phyloP scores from a whole-genome alignment of 2,113 vertebrate species.

The Marmota monax region DNA sequence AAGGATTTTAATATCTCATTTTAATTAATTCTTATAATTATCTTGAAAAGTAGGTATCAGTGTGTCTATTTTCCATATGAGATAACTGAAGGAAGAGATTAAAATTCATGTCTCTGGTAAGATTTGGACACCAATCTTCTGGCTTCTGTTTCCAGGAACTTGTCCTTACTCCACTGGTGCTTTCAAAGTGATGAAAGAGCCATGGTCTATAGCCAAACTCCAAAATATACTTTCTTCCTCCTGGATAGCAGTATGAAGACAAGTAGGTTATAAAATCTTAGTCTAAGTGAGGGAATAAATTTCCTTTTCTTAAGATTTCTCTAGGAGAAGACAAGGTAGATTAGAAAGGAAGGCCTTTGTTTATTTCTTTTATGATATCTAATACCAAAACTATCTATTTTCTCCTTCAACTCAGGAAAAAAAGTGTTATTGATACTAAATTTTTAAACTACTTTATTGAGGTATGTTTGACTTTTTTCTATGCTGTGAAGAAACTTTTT shows the following conservation, averaged over 20 bases:
- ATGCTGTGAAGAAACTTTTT: too few relatives aligned
- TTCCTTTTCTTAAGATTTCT: neutral
- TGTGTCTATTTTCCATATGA: neutral
- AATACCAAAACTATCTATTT: neutral
- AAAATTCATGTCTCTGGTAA: too few relatives aligned
- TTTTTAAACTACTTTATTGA: too few relatives aligned
- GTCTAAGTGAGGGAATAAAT: neutral
- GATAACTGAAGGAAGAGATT: neutral
- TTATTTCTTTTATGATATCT: neutral
- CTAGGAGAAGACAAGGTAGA: neutral
- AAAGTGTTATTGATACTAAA: neutral
- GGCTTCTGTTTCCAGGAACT: neutral
- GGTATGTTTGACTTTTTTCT: neutral
- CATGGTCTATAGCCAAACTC: neutral
- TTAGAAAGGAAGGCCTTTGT: neutral
- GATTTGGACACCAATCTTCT: neutral
- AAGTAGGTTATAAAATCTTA: neutral
- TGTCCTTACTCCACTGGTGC: neutral
- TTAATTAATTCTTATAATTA: neutral
- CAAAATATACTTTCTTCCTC: neutral
- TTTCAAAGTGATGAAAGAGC: neutral
- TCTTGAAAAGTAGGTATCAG: neutral
- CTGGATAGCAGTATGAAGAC: neutral
- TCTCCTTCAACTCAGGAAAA: neutral
- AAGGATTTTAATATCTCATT: neutral